phyloP scores from a whole-genome alignment of 2,113 vertebrate genomes.

The Vimba vimba region DNA sequence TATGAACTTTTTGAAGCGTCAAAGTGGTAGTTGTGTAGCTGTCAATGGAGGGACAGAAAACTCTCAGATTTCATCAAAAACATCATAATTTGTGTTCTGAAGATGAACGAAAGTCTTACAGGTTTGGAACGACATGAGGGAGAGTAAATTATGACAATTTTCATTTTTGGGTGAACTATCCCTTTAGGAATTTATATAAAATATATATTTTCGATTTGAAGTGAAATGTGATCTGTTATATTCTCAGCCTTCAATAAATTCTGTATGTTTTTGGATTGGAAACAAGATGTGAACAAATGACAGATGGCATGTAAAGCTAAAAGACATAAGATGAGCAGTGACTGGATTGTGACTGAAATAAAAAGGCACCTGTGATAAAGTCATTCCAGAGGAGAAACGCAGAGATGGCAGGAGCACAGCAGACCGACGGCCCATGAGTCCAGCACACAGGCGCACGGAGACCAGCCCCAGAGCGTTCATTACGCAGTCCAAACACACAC shows the following conservation, averaged over 20 bases:
- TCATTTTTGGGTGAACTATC: no score
- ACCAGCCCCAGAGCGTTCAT: constrained; percentile 66
- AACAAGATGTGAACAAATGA: not conserved
- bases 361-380: constrained; percentile 72
- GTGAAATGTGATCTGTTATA: not conserved
- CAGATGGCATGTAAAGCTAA: not conserved
- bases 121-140: no score
- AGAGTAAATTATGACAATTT: no score
- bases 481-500: constrained; percentile 28
- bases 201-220: not conserved
- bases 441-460: constrained; percentile 60
- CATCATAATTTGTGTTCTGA: no score
- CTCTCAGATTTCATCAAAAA: no score
- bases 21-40: no score
- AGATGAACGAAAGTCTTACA: no score
- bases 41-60: no score
- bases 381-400: constrained; percentile 64
- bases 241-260: not conserved
- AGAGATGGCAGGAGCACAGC: constrained; percentile 47
- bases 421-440: constrained; percentile 57
- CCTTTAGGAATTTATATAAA: no score
- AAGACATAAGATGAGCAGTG: not conserved
- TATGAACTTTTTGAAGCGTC: no score
- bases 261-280: not conserved
- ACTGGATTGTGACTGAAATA: not conserved